These are phyloP conservation scores for Drosophila nannoptera DNA, from an alignment of 1,140 invertebrate genomes.

Conservation along the genomic window DNA sequence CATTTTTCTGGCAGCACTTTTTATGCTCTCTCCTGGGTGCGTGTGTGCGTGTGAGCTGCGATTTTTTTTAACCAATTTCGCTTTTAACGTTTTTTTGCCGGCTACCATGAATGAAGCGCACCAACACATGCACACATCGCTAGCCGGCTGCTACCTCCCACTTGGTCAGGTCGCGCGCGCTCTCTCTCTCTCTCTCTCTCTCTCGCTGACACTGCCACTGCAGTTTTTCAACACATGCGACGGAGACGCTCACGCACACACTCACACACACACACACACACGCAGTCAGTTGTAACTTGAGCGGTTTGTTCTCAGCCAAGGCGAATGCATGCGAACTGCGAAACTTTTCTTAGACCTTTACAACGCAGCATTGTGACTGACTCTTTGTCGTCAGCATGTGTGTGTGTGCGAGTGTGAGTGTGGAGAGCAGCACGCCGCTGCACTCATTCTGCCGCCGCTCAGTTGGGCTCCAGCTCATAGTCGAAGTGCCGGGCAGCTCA, in stretches of 20 bases:
- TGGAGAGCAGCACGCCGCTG: slow-evolving; percentile 44
- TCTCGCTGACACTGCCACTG: slow-evolving; percentile 35
- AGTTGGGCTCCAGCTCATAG: slow-evolving; percentile 48
- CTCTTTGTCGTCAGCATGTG: slow-evolving; percentile 30
- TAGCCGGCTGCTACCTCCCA: slow-evolving; percentile 57
- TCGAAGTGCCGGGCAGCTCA: slow-evolving; percentile 54
- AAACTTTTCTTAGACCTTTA: slow-evolving; percentile 58
- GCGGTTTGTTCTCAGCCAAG: slow-evolving; percentile 46
- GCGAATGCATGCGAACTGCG: slow-evolving; percentile 37
- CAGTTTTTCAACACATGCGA: slow-evolving; percentile 50
- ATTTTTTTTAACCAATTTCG: slow-evolving; percentile 70
- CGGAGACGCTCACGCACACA: slow-evolving; percentile 17
- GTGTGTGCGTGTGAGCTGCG: slow-evolving; percentile 6
- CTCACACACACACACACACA: slow-evolving; percentile 19
- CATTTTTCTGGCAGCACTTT: slow-evolving; percentile 31
- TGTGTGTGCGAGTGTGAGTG: background rate
- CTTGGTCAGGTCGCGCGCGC: slow-evolving; percentile 34
- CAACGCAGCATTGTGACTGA: slow-evolving; percentile 37
- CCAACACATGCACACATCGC: slow-evolving; percentile 34
- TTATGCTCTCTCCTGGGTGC: slow-evolving; percentile 4
- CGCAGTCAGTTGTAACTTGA: slow-evolving; percentile 29
- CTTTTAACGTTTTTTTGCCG: slow-evolving; percentile 75
- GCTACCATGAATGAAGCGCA: slow-evolving; percentile 73
- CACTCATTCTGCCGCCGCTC: slow-evolving; percentile 55
- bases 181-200: slow-evolving; percentile 21